Conservation (phyloP, 2,797 vertebrate genomes). For the Pipistrellus pipistrellus region DNA sequence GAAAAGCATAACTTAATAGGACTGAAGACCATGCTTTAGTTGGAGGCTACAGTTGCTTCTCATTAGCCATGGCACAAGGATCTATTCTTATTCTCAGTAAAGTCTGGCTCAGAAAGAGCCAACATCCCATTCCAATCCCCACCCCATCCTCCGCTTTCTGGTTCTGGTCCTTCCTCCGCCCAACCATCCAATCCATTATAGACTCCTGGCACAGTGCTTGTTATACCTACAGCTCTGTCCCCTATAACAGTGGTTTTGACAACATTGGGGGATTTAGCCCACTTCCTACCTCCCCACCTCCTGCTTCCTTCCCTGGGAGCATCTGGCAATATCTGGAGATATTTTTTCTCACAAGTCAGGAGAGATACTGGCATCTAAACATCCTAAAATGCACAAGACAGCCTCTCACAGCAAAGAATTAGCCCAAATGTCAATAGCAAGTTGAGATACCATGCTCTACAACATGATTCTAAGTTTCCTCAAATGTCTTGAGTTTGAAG, state of each 20-base stretch:
- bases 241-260: background rate
- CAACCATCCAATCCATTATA: background rate
- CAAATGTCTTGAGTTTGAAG: background rate
- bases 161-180: too few relatives aligned
- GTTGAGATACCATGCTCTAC: background rate
- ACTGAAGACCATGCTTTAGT: background rate
- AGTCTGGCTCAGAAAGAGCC: background rate
- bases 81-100: background rate
- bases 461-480: background rate
- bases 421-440: background rate
- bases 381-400: background rate
- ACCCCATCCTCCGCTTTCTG: background rate
- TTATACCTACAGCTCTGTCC: background rate
- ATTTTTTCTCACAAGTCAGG: background rate
- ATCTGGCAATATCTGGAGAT: background rate
- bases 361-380: too few relatives aligned
- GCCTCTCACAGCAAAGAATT: background rate
- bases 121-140: background rate
- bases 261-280: background rate
- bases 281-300: background rate
- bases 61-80: background rate
- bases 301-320: background rate
- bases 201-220: background rate
- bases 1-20: background rate
- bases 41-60: conserved; percentile 3